Conservation (phyloP, 35 echinoderm and acorn worm genomes). For the Ophiothrix spiculata region DNA sequence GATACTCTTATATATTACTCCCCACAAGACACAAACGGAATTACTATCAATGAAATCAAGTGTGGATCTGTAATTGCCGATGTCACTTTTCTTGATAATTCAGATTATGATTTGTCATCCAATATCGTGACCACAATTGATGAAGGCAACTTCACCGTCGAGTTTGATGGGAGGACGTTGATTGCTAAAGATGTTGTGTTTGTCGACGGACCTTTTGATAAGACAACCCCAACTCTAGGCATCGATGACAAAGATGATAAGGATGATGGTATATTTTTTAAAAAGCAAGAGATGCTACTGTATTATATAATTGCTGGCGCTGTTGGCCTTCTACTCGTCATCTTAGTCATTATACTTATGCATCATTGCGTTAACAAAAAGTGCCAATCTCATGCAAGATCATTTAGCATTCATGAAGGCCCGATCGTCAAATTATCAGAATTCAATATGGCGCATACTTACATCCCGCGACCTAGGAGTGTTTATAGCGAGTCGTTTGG, state of each 20-base stretch:
- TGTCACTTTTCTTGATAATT: not conserved
- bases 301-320: conserved; percentile 74
- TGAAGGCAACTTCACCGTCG: not conserved
- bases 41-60: not conserved
- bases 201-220: not conserved
- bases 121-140: not conserved
- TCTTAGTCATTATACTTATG: conserved; percentile 48
- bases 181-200: not conserved
- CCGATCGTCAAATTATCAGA: conserved; percentile 78
- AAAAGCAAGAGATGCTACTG: conserved; percentile 62
- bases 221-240: not conserved
- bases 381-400: conserved; percentile 40
- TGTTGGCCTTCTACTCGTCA: conserved; percentile 45
- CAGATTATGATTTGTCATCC: not conserved
- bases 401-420: conserved; percentile 59
- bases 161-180: not conserved
- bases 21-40: not conserved
- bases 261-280: conserved; percentile 34
- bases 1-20: not conserved
- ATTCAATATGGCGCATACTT: conserved; percentile 96
- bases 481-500: conserved; percentile 54
- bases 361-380: conserved; percentile 47
- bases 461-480: conserved; percentile 82
- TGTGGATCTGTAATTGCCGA: not conserved
- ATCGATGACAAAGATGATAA: not conserved